A percentile compares a stretch with the other conserved stretches of the same genome.
Conservation (phyloP, 2,888 invertebrate genomes). For the Bugula neritina region DNA sequence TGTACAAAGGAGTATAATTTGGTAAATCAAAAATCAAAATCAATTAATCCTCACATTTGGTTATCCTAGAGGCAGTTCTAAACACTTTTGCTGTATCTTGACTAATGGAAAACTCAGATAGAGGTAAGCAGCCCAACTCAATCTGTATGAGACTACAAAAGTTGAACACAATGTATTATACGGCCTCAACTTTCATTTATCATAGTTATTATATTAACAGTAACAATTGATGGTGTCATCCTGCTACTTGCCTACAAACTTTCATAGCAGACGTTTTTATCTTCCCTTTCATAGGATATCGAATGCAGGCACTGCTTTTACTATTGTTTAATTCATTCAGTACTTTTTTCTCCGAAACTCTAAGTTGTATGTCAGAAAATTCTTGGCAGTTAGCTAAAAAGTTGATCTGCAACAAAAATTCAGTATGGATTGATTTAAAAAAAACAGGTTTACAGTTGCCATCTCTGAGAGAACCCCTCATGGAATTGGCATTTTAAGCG, state of each 20-base stretch:
- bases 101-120: conserved; percentile 64
- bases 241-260: conserved; percentile 59
- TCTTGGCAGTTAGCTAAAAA: conserved; percentile 59
- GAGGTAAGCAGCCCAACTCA: conserved; percentile 64
- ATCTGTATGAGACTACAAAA: conserved; percentile 69
- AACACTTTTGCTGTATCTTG: conserved; percentile 68
- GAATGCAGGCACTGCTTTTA: conserved; percentile 59
- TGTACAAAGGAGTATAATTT: too few species aligned
- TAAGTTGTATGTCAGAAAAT: conserved; percentile 64
- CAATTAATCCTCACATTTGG: conserved; percentile 68
- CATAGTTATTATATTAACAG: too few species aligned
- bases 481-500: too few species aligned
- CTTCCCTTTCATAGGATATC: conserved; percentile 65
- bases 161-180: too few species aligned
- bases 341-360: conserved; percentile 65
- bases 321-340: conserved; percentile 67
- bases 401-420: conserved; percentile 37
- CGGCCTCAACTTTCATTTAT: too few species aligned
- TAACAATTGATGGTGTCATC: too few species aligned
- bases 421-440: conserved; percentile 6
- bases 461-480: too few species aligned
- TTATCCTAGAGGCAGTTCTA: conserved; percentile 63
- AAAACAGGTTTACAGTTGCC: not conserved
- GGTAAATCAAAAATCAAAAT: too few species aligned
- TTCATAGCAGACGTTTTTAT: conserved; percentile 69